A percentile compares a stretch with the other conserved stretches of the same genome.
Conservation (phyloP, 2,113 vertebrate species). For the Tricholaema leucomelas region DNA sequence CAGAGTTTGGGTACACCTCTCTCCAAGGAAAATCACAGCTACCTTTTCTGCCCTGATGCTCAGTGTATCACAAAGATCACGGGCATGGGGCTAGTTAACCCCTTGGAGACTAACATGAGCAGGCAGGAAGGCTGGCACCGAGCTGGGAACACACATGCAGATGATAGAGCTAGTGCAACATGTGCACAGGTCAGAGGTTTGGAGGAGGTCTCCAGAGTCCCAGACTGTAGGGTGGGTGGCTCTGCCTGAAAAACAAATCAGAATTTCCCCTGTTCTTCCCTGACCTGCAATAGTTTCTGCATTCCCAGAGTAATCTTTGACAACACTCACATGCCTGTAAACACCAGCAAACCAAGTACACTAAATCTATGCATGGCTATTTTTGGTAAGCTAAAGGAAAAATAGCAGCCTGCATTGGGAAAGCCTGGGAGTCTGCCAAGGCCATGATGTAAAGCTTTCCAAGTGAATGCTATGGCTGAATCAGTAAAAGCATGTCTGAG, state of each 20-base stretch:
- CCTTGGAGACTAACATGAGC: background rate
- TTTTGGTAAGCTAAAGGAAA: conserved; percentile 76
- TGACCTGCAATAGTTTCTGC: conserved; percentile 26
- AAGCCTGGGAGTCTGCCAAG: conserved; percentile 74
- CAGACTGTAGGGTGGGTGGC: background rate
- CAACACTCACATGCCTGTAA: conserved; percentile 61
- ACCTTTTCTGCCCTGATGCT: background rate
- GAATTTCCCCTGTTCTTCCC: conserved; percentile 1
- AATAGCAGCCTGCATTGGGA: conserved; percentile 75
- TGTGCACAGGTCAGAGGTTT: background rate
- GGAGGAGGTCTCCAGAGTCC: background rate
- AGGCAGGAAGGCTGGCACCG: background rate
- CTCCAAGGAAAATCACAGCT: background rate
- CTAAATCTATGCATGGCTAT: conserved; percentile 74
- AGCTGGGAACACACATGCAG: background rate
- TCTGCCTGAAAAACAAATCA: background rate
- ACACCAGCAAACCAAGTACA: conserved; percentile 65
- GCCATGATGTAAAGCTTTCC: conserved; percentile 75
- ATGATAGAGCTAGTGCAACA: background rate
- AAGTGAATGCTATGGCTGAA: conserved; percentile 73
- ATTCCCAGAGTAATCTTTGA: conserved; percentile 57
- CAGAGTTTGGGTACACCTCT: background rate
- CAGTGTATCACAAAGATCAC: background rate
- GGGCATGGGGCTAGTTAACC: accelerated
- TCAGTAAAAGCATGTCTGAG: conserved; percentile 71